These are phyloP conservation scores for Meloidogyne exigua DNA, from an alignment of 1,140 invertebrate species.

Conservation along the genomic window DNA sequence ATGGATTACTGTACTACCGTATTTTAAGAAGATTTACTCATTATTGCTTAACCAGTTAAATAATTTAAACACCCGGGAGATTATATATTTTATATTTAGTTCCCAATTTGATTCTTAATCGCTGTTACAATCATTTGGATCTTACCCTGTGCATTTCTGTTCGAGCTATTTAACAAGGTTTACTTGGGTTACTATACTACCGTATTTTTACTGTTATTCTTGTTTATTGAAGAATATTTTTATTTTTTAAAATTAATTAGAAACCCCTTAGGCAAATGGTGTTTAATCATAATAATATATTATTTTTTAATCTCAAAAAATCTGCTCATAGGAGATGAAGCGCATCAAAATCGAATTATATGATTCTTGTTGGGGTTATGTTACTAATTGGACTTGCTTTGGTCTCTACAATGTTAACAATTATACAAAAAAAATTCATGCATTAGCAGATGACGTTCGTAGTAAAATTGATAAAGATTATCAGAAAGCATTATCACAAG, in stretches of 20 bases:
- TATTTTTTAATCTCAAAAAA: too few species aligned
- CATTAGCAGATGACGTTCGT: conserved; percentile 49
- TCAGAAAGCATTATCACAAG: conserved; percentile 40
- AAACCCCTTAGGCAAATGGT: too few species aligned
- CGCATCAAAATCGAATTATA: conserved; percentile 48
- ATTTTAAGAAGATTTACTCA: too few species aligned
- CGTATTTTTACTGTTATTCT: too few species aligned
- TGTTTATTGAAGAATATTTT: too few species aligned
- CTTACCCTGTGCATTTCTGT: conserved; percentile 48
- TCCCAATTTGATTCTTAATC: conserved; percentile 50
- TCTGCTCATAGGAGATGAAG: conserved; percentile 41
- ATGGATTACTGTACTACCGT: too few species aligned
- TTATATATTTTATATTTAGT: conserved; percentile 43
- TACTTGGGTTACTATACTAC: too few species aligned
- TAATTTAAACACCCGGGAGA: too few species aligned
- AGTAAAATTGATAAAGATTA: conserved; percentile 53
- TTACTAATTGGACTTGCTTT: conserved; percentile 48
- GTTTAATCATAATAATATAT: too few species aligned
- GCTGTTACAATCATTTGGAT: conserved; percentile 50
- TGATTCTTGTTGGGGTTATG: conserved; percentile 46
- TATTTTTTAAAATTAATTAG: too few species aligned
- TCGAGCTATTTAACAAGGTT: too few species aligned
- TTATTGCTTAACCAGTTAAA: too few species aligned
- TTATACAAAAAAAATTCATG: conserved; percentile 57
- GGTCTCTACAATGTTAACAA: conserved; percentile 51